Percentiles rank a stretch among this genome's conserved stretches.
phyloP scores from a whole-genome alignment of 2,113 vertebrate genomes.

The Bostrychus sinensis region DNA sequence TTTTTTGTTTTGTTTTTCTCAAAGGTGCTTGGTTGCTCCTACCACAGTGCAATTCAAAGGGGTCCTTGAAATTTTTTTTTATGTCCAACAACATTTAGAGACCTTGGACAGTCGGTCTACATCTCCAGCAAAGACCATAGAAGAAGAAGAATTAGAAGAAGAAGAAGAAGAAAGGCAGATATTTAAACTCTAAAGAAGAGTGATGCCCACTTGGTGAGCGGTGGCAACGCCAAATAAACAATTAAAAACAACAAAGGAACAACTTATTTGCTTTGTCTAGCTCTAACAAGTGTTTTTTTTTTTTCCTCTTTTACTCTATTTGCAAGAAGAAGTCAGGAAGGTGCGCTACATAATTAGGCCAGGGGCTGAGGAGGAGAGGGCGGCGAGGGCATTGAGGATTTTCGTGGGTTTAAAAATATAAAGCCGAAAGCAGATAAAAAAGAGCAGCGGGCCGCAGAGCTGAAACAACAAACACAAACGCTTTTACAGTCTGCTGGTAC shows the following conservation, averaged over 20 bases:
- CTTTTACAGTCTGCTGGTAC: slow-evolving; percentile 9
- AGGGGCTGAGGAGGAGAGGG: slow-evolving; percentile 58
- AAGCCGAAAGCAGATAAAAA: slow-evolving; percentile 36
- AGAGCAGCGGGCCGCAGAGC: slow-evolving; percentile 45
- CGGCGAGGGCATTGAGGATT: slow-evolving; percentile 47
- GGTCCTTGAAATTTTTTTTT: slow-evolving; percentile 42
- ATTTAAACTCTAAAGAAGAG: slow-evolving; percentile 35
- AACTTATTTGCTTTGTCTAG: slow-evolving; percentile 61
- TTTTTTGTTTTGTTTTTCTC: slow-evolving; percentile 23
- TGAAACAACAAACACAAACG: too few relatives aligned
- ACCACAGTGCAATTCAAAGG: slow-evolving; percentile 76
- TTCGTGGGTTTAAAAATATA: slow-evolving; percentile 15
- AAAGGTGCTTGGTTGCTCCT: slow-evolving; percentile 63
- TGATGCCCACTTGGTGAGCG: slow-evolving; percentile 46
- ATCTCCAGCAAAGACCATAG: slow-evolving; percentile 63
- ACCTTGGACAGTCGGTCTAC: slow-evolving; percentile 65
- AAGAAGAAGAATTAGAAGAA: slow-evolving; percentile 43
- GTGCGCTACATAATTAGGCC: slow-evolving; percentile 69
- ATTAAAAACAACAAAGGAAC: slow-evolving; percentile 13
- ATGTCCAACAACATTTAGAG: slow-evolving; percentile 66
- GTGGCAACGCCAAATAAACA: slow-evolving; percentile 45
- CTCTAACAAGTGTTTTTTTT: slow-evolving; percentile 55
- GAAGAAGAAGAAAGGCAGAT: slow-evolving; percentile 53
- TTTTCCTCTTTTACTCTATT: slow-evolving; percentile 28
- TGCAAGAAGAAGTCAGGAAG: slow-evolving; percentile 56